Evolutionary conservation across 2,113 vertebrate species (phyloP), one percentile per base, ranked within the genome.

Genomic region (Pycnonotus jocosus): DNA sequence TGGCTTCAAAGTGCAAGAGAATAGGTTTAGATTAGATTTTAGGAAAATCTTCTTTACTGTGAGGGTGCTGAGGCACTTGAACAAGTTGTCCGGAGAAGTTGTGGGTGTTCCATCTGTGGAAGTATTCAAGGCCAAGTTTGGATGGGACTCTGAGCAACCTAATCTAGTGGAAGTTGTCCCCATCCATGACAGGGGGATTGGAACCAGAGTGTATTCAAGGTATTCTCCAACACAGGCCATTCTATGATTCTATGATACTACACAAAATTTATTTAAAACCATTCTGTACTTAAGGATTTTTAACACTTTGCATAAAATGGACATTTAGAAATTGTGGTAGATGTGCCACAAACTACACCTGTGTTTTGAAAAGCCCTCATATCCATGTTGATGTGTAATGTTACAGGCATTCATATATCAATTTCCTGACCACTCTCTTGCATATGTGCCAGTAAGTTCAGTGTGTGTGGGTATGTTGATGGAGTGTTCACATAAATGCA

Each of bases 31-130:
- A 50, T 57, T 23, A 42, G 42, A 57, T 31, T 4, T 9, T 9
- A 42, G 38, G 11, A 35, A 88, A 53, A 71, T 48, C 8, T 10
- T 12, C 11, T 56, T 56, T 50, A 25, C 22, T 23, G 13, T 48
- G 12, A 0, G 7, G 3, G 2, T 65, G 44, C 5, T 33, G 27
- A 42, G 17, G 27, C 27, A 44, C 15, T 9, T 6, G 4, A 56
- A 44, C 8, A 50, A 5, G 37, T 28, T 56, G 5, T 11, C 14
- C 42, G 35, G 25, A 71, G 31, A 66, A 66, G 11, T 3, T 48
- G 40, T 56, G 35, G 42, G 35, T 30, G 11, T 6, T 14, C 2
- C 21, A 35, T 21, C 14, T 21, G 22, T 64, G 50, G 18, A 31
- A 42, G 27, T 56, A 42, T 37, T 80, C 25, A 80, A 65, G 27